Evolutionary conservation across 2,888 invertebrate species (phyloP).

Genomic region (Limenitis arthemis): DNA sequence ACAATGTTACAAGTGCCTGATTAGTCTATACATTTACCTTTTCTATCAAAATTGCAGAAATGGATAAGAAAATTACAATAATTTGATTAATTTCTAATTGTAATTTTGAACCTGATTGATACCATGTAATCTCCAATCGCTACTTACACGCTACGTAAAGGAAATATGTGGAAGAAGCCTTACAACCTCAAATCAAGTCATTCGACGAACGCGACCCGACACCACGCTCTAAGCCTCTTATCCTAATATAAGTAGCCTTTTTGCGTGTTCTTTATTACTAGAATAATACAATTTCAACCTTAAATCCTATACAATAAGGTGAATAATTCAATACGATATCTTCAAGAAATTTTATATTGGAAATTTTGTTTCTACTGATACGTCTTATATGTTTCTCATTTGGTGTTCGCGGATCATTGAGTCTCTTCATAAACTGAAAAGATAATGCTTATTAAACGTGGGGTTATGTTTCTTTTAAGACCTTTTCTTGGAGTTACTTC

Average conservation of each 20-base stretch:
- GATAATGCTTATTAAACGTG: too few relatives aligned
- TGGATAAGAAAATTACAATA: neutral
- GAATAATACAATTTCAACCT: slow-evolving; percentile 11
- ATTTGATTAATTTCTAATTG: neutral
- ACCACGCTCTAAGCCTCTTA: slow-evolving; percentile 25
- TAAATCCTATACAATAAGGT: slow-evolving; percentile 4
- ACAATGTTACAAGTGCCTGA: too few relatives aligned
- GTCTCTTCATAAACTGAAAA: slow-evolving; percentile 5
- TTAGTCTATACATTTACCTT: too few relatives aligned
- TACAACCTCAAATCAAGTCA: slow-evolving; percentile 20
- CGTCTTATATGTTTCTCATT: slow-evolving; percentile 13
- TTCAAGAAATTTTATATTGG: slow-evolving; percentile 14
- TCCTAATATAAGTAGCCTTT: slow-evolving; percentile 19
- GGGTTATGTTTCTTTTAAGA: too few relatives aligned
- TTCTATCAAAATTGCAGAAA: too few relatives aligned
- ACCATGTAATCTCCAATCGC: slow-evolving; percentile 1
- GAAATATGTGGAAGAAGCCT: slow-evolving; percentile 14
- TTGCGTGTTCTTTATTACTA: slow-evolving; percentile 7
- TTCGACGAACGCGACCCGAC: slow-evolving; percentile 20
- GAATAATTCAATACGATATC: slow-evolving; percentile 1
- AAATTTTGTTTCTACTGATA: slow-evolving; percentile 18
- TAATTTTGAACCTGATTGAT: neutral
- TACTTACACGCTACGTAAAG: slow-evolving; percentile 6
- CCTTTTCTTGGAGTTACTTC: too few relatives aligned
- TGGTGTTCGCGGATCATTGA: slow-evolving; percentile 17